Percentiles rank a stretch among this genome's conserved stretches.
These are phyloP conservation scores for Penelope pileata DNA, from an alignment of 2,113 vertebrate genomes.

Conservation along the genomic window DNA sequence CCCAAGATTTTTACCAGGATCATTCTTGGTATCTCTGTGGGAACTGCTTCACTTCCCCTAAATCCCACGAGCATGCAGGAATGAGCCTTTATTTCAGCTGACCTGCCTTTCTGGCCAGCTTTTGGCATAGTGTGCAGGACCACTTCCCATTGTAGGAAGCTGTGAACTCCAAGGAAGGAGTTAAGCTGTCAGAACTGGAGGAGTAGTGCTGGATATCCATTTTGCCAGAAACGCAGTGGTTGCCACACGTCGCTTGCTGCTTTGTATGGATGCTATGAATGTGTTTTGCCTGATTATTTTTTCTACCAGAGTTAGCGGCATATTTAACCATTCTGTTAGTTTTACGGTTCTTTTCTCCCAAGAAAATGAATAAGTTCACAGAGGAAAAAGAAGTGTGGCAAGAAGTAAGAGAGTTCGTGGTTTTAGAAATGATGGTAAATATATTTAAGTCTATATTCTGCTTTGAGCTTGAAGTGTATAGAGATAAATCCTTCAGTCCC, in stretches of 20 bases:
- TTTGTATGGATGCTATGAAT: accelerated
- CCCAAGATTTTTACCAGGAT: not conserved
- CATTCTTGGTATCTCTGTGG: not conserved
- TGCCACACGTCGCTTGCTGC: not conserved
- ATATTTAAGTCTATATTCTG: not conserved
- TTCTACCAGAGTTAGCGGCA: not conserved
- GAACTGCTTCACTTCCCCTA: not conserved
- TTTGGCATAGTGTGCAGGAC: not conserved
- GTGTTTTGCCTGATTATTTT: not conserved
- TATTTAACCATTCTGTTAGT: not conserved
- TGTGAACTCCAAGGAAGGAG: not conserved
- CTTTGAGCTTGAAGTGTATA: not conserved
- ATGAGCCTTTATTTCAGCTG: not conserved
- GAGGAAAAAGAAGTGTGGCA: not conserved
- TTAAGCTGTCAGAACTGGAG: not conserved
- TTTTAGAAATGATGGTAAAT: not conserved
- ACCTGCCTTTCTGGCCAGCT: not conserved
- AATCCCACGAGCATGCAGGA: not conserved
- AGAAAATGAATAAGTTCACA: not conserved
- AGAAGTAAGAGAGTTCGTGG: not conserved
- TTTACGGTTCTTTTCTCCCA: not conserved
- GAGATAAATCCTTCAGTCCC: not conserved
- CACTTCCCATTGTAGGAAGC: not conserved
- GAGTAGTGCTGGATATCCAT: accelerated
- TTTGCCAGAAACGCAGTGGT: not conserved